Percentiles rank a stretch among this genome's conserved stretches.
These are phyloP conservation scores for Aproaerema taeniolella DNA, from an alignment of 2,888 invertebrate genomes.

Conservation along the genomic window DNA sequence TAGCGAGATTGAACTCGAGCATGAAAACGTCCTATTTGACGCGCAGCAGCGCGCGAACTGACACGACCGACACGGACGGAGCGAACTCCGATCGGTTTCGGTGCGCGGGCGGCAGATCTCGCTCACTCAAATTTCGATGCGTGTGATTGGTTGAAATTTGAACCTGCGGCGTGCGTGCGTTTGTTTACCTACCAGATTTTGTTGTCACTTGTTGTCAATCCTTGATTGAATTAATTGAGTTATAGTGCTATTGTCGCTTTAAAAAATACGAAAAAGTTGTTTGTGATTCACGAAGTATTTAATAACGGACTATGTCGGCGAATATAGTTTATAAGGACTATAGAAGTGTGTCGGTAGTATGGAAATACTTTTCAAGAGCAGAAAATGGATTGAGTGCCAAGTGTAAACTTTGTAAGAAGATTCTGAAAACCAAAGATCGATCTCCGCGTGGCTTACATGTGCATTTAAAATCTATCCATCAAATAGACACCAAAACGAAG, in stretches of 20 bases:
- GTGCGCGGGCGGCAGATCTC: too few relatives aligned
- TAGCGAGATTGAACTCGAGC: conserved; percentile 16
- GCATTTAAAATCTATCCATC: neutral
- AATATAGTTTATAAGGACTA: conserved; percentile 16
- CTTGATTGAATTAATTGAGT: neutral
- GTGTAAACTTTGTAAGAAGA: conserved; percentile 17
- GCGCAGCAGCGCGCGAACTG: conserved; percentile 4
- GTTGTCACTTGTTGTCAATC: neutral
- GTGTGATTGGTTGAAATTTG: neutral
- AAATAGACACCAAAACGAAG: neutral
- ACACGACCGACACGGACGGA: too few relatives aligned
- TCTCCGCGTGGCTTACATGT: conserved; percentile 10
- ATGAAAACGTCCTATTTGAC: conserved; percentile 8
- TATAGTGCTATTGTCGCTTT: neutral
- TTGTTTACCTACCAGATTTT: neutral
- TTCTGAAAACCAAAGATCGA: conserved; percentile 17
- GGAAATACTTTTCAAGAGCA: conserved; percentile 16
- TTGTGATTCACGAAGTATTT: neutral
- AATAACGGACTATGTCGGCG: conserved; percentile 12
- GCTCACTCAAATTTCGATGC: neutral
- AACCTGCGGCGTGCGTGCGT: neutral
- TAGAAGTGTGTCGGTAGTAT: conserved; percentile 13
- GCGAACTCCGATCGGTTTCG: too few relatives aligned
- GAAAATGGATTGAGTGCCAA: conserved; percentile 16
- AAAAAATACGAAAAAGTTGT: neutral